phyloP scores from a whole-genome alignment of 2,797 vertebrate genomes.

The Falco columbarius region DNA sequence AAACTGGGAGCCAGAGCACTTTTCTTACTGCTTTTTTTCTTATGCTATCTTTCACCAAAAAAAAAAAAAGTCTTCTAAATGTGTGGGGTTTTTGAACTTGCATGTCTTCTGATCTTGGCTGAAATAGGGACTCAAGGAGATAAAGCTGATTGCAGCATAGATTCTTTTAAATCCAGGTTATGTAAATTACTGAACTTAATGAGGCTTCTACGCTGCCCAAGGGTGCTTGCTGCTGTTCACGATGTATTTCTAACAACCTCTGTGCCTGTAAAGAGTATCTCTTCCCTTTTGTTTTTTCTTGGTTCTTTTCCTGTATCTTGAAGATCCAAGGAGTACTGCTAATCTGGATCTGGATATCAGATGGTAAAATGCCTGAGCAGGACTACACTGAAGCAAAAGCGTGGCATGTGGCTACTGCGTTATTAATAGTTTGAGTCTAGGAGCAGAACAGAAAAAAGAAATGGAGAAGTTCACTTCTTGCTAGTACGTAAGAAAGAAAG shows the following conservation, averaged over 20 bases:
- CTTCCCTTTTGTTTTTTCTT: not conserved
- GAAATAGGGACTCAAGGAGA: not conserved
- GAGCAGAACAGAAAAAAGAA: not conserved
- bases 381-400: not conserved
- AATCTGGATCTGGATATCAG: not conserved
- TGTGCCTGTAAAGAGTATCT: not conserved
- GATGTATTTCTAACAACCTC: not conserved
- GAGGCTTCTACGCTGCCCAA: not conserved
- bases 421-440: not conserved
- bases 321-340: not conserved
- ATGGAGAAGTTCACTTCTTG: not conserved
- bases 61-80: not conserved
- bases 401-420: fast-evolving
- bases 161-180: not conserved
- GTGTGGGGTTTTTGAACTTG: not conserved
- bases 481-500: not conserved
- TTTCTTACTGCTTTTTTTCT: not conserved
- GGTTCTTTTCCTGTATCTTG: not conserved
- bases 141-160: not conserved
- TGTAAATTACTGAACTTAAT: not conserved
- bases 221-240: not conserved
- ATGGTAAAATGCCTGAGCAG: not conserved
- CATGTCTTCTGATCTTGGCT: not conserved
- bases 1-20: not conserved
- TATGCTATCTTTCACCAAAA: not conserved